Base-by-base conservation (phyloP, 2,888 invertebrate species). In the Encarsia formosa region DNA sequence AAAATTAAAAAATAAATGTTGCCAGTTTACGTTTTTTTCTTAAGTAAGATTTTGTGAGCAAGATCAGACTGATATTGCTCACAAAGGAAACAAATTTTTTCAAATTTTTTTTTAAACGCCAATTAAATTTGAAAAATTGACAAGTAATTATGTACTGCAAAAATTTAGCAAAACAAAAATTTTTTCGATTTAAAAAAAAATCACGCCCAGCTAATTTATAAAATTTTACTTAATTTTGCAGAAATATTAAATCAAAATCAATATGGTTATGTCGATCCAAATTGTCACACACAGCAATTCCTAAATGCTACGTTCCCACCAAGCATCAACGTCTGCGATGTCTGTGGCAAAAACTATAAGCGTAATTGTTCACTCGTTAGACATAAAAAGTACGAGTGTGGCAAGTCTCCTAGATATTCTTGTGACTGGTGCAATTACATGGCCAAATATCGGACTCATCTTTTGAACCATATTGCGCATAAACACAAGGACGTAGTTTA, bases 321-420 rank as follows among this genome's bases (percentile, higher is more conserved):
- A n/a, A n/a, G n/a, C n/a, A n/a, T 18, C 39, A 39, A 39, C 29
- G 26, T 22, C 18, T 26, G 9, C 9, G 41, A 41, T 2, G 40
- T 8, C n/a, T 66, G 69, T 47, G 50, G 48, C 54, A 65, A 61
- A 44, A 51, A 59, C 24, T 69, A 62, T 56, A 61, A 60, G 29
- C 61, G 62, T 24, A 63, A 63, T 49, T 54, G 61, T 19, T 63
- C 61, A 32, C 48, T 83, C 40, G 75, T 75, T 38, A 65, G 31
- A 53, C 71, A 72, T 49, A 59, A 65, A 26, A 59, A 61, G 44
- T 66, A 67, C 60, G 75, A 74, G 51, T 72, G 74, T 50, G 70
- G 69, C 4, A 66, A 68, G 57, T 57, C 52, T 3, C 68, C 70
- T 13, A 63, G 70, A 49, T 74, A 74, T 49, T 63, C 62, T 41